Conservation (phyloP, 2,797 vertebrate genomes). For the Phoxinus dragarum region DNA sequence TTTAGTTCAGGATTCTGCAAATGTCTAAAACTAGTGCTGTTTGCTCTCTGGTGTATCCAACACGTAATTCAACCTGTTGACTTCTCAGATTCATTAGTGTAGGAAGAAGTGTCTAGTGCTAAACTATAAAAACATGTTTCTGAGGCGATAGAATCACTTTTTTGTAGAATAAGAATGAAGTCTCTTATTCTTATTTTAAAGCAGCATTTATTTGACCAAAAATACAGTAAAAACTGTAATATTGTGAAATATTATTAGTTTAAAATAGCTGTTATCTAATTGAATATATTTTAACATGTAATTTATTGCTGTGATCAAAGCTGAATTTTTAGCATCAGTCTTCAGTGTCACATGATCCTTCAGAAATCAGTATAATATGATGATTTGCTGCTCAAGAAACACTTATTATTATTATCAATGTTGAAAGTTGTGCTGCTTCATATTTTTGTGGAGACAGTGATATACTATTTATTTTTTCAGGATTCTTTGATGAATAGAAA, state of each 20-base stretch:
- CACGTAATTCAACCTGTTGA: conserved; percentile 10
- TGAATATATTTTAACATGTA: background rate
- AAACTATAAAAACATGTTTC: background rate
- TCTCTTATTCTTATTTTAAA: background rate
- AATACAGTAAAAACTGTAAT: background rate
- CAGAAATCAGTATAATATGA: background rate
- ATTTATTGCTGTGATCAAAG: background rate
- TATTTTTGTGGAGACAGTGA: background rate
- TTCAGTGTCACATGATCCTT: background rate
- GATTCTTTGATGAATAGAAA: background rate
- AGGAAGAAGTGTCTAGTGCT: background rate
- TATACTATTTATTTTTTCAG: background rate
- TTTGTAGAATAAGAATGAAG: background rate
- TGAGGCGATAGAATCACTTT: background rate
- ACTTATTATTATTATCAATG: background rate
- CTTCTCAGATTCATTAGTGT: background rate
- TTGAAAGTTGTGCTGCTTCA: background rate
- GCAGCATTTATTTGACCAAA: background rate
- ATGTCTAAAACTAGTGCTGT: background rate
- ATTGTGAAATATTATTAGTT: background rate
- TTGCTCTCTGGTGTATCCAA: background rate
- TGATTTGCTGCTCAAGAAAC: background rate
- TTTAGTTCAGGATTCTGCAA: background rate
- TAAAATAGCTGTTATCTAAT: background rate
- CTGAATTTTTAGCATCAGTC: background rate